Percentiles rank a stretch among this genome's conserved stretches.
Evolutionary conservation across 1,140 invertebrate species (phyloP).

Genomic region (Venustaconcha ellipsiformis): DNA sequence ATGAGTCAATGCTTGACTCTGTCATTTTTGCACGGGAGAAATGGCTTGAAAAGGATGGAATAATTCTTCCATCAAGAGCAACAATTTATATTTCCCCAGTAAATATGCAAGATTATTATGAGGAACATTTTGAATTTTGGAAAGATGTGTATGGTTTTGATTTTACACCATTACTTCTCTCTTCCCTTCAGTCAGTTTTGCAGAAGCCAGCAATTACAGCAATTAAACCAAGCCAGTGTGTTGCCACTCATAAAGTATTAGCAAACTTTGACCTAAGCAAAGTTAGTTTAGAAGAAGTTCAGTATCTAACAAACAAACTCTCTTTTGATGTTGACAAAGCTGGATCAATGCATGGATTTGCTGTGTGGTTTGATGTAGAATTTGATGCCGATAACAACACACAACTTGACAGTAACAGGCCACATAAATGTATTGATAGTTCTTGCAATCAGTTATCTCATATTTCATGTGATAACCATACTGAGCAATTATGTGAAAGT

Average conservation of each 20-base stretch:
- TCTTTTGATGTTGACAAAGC: constrained; percentile 42
- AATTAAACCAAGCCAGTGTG: constrained; percentile 38
- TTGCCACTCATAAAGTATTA: constrained; percentile 46
- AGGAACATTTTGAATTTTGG: constrained; percentile 60
- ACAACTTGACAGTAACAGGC: background rate
- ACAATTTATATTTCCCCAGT: constrained; percentile 53
- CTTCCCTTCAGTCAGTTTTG: constrained; percentile 32
- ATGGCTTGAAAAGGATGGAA: constrained; percentile 56
- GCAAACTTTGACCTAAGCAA: constrained; percentile 55
- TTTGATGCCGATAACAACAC: constrained; percentile 38
- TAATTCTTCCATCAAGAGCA: constrained; percentile 59
- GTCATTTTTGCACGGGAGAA: constrained; percentile 65
- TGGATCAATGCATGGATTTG: constrained; percentile 58
- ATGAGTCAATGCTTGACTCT: constrained; percentile 69
- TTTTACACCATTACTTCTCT: constrained; percentile 52
- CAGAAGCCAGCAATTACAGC: constrained; percentile 52
- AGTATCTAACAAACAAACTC: constrained; percentile 40
- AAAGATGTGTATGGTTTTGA: constrained; percentile 63
- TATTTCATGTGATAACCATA: constrained; percentile 11
- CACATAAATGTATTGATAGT: background rate
- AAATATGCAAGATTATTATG: constrained; percentile 48
- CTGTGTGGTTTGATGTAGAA: constrained; percentile 62
- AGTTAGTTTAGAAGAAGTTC: constrained; percentile 47
- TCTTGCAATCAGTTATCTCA: background rate
- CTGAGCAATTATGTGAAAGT: background rate